Base-by-base conservation (phyloP, 1,140 invertebrate genomes). In the Tetramorium alpestre region DNA sequence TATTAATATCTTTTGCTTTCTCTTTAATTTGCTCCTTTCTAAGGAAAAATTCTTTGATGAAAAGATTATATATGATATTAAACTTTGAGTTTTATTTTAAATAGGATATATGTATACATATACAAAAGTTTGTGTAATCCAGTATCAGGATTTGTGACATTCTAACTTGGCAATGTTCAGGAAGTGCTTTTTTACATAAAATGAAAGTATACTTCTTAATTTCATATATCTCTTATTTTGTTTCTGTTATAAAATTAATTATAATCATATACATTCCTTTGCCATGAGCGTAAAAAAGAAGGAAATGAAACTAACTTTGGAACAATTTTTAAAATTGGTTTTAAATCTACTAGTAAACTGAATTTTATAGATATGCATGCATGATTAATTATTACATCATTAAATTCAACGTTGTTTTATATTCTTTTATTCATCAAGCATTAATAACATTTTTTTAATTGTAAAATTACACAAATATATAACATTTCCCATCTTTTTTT, bases 41-140 rank as follows among this genome's bases (percentile, higher is more conserved):
- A 5, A 22, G 1, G n/a, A n/a, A 38, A 38, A 3, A 75, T 41
- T 58, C 16, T 62, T 18, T 41, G 4, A 76, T 44, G 16, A 28
- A 44, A 41, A 2, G 2, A 64, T 25, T 77, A 38, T 28, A 18
- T 77, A 58, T 13, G 7, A 16, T 0, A 0, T 75, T 58, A 64
- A 77, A 64, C 8, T 16, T 76, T 4, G 7, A 77, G 25, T 77
- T 77, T 64, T 44, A 33, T 64, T 64, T 41, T 33, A 75, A 56
- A 18, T 10, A 69, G 10, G 4, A 25, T 2, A 33, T 33, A 33
- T 33, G 4, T 33, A 33, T 33, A 33, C 33, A 33, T 33, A 33
- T 33, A 33, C 4, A 33, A 33, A 33, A 33, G 3, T 0, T 33
- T 33, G 33, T 4, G 33, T 65, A 4, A 10, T 11, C 18, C 18